A percentile compares a stretch with the other conserved stretches of the same genome.
These are phyloP conservation scores for Ianthella basta DNA, from an alignment of 37 sponge, comb jelly and placozoan species.

Conservation along the genomic window DNA sequence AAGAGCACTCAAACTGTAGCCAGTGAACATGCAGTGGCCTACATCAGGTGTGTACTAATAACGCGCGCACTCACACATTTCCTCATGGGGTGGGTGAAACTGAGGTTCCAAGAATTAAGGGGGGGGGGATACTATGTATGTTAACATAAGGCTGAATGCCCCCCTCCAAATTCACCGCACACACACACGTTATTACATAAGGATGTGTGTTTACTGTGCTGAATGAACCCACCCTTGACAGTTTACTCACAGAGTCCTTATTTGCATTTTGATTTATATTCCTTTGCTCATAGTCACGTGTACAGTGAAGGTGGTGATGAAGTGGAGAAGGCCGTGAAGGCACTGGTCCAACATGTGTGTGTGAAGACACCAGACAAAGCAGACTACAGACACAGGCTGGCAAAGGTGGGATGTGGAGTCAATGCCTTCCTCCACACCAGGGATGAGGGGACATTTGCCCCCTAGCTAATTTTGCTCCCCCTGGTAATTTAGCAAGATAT, in stretches of 20 bases:
- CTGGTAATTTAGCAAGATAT: too few relatives aligned
- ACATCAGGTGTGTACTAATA: constrained; percentile 53
- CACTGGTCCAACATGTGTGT: constrained; percentile 70
- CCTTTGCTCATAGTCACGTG: not conserved
- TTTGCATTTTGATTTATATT: not conserved
- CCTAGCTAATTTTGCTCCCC: too few relatives aligned
- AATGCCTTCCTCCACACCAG: not conserved
- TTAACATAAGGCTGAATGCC: too few relatives aligned
- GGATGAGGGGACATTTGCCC: too few relatives aligned
- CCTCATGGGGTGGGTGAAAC: not conserved
- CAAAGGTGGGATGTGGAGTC: constrained; percentile 35
- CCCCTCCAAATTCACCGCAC: too few relatives aligned
- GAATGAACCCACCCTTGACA: too few relatives aligned
- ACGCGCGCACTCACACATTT: not conserved
- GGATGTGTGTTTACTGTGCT: too few relatives aligned
- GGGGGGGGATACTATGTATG: too few relatives aligned
- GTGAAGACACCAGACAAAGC: constrained; percentile 74
- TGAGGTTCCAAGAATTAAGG: too few relatives aligned
- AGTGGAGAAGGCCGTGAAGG: constrained; percentile 42
- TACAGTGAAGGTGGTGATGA: not conserved
- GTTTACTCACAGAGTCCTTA: too few relatives aligned
- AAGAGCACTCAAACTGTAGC: constrained; percentile 34
- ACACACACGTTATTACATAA: too few relatives aligned
- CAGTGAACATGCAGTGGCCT: constrained; percentile 53
- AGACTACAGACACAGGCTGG: constrained; percentile 66